phyloP scores from a whole-genome alignment of 2,888 invertebrate species.

The Drosophila melanocephala region DNA sequence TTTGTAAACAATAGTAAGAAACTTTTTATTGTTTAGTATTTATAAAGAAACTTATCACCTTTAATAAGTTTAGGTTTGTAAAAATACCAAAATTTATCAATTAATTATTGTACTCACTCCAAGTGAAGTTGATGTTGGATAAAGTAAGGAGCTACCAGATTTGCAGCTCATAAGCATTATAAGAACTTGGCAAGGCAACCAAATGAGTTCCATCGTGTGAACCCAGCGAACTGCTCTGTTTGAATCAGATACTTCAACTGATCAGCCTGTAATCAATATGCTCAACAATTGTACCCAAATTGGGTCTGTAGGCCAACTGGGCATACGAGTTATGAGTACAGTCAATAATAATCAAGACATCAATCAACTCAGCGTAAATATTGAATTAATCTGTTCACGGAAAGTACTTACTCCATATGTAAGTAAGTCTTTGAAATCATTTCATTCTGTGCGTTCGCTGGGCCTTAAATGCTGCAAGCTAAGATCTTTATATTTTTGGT shows the following conservation, averaged over 20 bases:
- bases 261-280: conserved; percentile 23
- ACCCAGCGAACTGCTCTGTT: conserved; percentile 30
- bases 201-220: conserved; percentile 30
- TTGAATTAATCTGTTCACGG: conserved; percentile 58
- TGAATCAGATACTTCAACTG: conserved; percentile 46
- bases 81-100: background rate
- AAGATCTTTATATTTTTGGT: conserved; percentile 41
- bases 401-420: conserved; percentile 27
- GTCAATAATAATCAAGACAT: conserved; percentile 70
- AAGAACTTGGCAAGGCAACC: conserved; percentile 1
- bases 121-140: conserved; percentile 63
- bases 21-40: background rate
- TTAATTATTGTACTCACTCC: conserved; percentile 52
- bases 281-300: conserved; percentile 33
- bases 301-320: conserved; percentile 51
- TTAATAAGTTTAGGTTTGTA: background rate
- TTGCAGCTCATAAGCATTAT: conserved; percentile 11
- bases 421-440: conserved; percentile 24
- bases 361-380: conserved; percentile 61
- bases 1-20: background rate
- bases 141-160: conserved; percentile 46
- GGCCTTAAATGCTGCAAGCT: conserved; percentile 45
- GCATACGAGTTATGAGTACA: conserved; percentile 18
- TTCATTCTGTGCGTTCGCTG: conserved; percentile 19
- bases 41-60: background rate